phyloP scores from a whole-genome alignment of 2,113 vertebrate species.

The Apteryx mantelli region DNA sequence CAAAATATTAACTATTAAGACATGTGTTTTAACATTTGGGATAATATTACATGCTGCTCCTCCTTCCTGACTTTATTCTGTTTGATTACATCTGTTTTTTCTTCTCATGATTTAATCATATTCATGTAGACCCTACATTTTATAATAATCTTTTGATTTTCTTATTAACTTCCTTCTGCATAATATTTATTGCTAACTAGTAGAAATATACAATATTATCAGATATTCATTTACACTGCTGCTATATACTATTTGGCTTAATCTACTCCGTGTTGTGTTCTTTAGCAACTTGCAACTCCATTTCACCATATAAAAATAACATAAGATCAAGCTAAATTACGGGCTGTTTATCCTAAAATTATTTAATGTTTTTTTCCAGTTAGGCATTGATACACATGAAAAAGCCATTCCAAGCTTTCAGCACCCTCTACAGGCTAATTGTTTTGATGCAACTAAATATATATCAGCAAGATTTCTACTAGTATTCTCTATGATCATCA shows the following conservation, averaged over 20 bases:
- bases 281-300: neutral
- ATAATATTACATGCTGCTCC: neutral
- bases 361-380: neutral
- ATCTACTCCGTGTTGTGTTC: neutral
- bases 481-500: neutral
- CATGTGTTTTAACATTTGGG: neutral
- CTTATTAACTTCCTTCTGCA: neutral
- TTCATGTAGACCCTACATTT: neutral
- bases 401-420: constrained; percentile 74
- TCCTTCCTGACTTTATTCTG: neutral
- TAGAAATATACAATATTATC: neutral
- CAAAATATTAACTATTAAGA: neutral
- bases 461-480: neutral
- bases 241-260: neutral
- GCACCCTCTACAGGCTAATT: constrained; percentile 84
- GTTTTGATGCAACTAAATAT: constrained; percentile 36
- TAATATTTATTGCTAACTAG: neutral
- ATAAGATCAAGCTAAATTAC: neutral
- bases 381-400: neutral
- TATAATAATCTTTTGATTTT: neutral
- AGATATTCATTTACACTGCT: neutral
- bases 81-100: neutral
- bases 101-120: neutral
- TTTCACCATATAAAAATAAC: constrained; percentile 21
- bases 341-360: neutral